These are phyloP conservation scores for Caracal caracal DNA, from an alignment of 2,113 vertebrate genomes.

Conservation along the genomic window DNA sequence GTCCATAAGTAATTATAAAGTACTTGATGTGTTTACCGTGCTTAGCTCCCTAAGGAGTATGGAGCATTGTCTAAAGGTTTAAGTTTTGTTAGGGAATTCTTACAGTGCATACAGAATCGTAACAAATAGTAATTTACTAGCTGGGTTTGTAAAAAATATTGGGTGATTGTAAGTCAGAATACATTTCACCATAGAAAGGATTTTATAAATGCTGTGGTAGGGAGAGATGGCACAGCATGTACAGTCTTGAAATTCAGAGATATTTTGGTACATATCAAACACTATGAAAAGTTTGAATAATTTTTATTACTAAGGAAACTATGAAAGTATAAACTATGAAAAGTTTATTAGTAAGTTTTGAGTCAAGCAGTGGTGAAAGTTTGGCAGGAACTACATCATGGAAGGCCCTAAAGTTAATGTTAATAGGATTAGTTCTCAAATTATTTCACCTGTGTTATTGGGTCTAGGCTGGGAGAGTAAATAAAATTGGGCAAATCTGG, in stretches of 20 bases:
- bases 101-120: not conserved
- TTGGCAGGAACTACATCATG: not conserved
- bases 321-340: not conserved
- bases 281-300: constrained; percentile 13
- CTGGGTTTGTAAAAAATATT: not conserved
- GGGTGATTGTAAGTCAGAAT: not conserved
- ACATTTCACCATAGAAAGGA: not conserved
- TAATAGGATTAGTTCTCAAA: constrained; percentile 33
- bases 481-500: not conserved
- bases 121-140: not conserved
- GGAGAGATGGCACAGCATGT: not conserved
- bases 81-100: constrained; percentile 18
- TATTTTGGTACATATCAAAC: not conserved
- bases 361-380: not conserved
- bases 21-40: not conserved
- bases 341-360: constrained; percentile 14
- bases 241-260: not conserved
- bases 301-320: not conserved
- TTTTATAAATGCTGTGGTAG: not conserved
- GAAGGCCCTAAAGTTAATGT: not conserved
- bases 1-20: not conserved
- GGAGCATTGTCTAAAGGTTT: not conserved
- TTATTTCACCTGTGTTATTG: not conserved
- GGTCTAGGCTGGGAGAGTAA: not conserved
- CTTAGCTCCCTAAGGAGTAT: not conserved